Conservation (phyloP, 2,888 invertebrate genomes). For the Liposcelis brunnea region DNA sequence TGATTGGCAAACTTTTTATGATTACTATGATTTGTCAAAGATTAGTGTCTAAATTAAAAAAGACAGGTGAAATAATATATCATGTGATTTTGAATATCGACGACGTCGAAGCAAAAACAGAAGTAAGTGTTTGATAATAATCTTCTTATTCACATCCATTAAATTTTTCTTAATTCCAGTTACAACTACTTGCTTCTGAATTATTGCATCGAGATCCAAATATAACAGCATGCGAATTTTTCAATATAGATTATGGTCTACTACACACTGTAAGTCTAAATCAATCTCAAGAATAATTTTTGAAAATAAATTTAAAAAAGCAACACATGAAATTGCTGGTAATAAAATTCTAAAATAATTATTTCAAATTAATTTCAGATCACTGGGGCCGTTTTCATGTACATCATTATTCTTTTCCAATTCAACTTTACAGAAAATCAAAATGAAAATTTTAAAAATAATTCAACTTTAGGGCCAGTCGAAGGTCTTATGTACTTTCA, state of each 20-base stretch:
- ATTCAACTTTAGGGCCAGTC: too few species aligned
- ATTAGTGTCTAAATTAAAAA: not conserved
- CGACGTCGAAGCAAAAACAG: not conserved
- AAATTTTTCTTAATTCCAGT: too few species aligned
- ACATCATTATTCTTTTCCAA: not conserved
- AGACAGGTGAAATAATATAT: not conserved
- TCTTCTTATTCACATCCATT: too few species aligned
- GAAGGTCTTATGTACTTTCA: too few species aligned
- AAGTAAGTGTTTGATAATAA: not conserved
- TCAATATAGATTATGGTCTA: not conserved
- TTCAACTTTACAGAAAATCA: not conserved
- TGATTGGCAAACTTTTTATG: not conserved
- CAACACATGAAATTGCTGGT: too few species aligned
- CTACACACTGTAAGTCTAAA: conserved; percentile 8
- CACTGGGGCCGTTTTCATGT: not conserved
- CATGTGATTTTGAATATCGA: not conserved
- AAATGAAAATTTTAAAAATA: too few species aligned
- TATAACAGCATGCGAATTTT: not conserved
- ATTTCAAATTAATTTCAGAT: conserved; percentile 16
- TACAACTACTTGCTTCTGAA: not conserved
- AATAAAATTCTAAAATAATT: too few species aligned
- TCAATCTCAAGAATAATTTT: conserved; percentile 9
- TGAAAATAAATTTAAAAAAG: too few species aligned
- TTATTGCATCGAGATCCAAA: not conserved
- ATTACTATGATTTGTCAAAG: not conserved